Evolutionary conservation across 92 coral and sea anemone species (phyloP).

Genomic region (Actinostola sp.): DNA sequence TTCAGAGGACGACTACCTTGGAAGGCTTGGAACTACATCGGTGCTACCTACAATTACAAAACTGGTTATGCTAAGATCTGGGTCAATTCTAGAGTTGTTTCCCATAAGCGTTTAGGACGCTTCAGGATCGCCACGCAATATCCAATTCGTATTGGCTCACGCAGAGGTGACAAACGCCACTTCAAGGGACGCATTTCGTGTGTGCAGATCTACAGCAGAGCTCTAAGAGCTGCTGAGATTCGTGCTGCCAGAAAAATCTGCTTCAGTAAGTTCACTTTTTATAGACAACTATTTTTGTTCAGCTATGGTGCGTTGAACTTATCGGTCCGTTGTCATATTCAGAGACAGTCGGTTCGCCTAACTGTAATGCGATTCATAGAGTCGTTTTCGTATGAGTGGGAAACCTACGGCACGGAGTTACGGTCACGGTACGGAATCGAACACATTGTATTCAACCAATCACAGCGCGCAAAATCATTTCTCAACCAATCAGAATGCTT

Average conservation of each 20-base stretch:
- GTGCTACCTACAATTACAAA: constrained; percentile 64
- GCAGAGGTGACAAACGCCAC: constrained; percentile 59
- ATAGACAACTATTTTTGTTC: too few species aligned
- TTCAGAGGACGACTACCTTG: constrained; percentile 48
- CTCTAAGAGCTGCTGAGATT: constrained; percentile 48
- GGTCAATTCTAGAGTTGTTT: constrained; percentile 62
- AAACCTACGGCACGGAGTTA: too few species aligned
- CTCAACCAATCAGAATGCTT: too few species aligned
- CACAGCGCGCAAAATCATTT: too few species aligned
- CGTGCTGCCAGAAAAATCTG: constrained; percentile 62
- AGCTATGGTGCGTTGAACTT: too few species aligned
- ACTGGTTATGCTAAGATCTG: constrained; percentile 66
- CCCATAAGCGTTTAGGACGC: constrained; percentile 54
- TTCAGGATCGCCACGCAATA: constrained; percentile 65
- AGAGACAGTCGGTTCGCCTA: too few species aligned
- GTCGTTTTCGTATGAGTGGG: too few species aligned
- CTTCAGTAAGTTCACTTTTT: too few species aligned
- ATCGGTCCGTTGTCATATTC: too few species aligned
- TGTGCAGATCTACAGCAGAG: constrained; percentile 70
- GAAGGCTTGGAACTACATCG: constrained; percentile 72
- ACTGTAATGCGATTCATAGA: too few species aligned
- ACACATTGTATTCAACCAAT: too few species aligned
- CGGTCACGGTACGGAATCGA: too few species aligned
- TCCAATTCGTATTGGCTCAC: constrained; percentile 68
- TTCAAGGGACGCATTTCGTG: constrained; percentile 72